These are phyloP conservation scores for Idaea dimidiata DNA, from an alignment of 2,888 invertebrate genomes.

Conservation along the genomic window DNA sequence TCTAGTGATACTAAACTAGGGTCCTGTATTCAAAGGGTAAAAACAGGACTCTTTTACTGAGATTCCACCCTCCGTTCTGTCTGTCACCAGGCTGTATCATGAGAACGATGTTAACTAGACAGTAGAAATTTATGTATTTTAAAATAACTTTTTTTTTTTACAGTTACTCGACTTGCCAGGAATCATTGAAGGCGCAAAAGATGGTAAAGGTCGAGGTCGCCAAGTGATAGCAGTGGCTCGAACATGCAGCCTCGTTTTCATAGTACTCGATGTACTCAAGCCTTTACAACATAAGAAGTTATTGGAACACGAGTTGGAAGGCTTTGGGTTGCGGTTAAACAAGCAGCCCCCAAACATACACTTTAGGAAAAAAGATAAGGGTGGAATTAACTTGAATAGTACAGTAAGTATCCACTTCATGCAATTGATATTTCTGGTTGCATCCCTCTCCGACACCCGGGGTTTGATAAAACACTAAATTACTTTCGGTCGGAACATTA, in stretches of 20 bases:
- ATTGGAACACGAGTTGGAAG: conserved; percentile 98
- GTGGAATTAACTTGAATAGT: conserved; percentile 96
- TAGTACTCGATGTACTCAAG: conserved; percentile 98
- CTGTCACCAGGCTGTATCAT: no score
- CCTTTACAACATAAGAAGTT: conserved; percentile 97
- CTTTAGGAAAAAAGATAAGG: conserved; percentile 98
- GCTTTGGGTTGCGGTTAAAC: conserved; percentile 97
- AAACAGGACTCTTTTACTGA: no score
- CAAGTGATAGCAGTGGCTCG: conserved; percentile 99
- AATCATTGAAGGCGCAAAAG: conserved; percentile 99
- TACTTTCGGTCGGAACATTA: no score
- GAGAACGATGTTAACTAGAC: no score
- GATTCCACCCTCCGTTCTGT: no score
- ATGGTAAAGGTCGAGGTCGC: conserved; percentile 98
- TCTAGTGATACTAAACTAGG: no score
- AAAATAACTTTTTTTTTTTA: not conserved
- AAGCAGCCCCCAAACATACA: conserved; percentile 98
- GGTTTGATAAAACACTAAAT: not conserved
- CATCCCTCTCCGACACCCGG: not conserved
- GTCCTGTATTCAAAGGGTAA: no score
- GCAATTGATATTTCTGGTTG: not conserved
- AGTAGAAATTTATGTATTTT: conserved; percentile 25
- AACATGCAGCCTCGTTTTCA: conserved; percentile 98
- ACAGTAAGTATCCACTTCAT: conserved; percentile 81
- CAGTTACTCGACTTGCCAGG: conserved; percentile 98